phyloP scores from a whole-genome alignment of 2,888 invertebrate species.

The Tenthredo mesomela region DNA sequence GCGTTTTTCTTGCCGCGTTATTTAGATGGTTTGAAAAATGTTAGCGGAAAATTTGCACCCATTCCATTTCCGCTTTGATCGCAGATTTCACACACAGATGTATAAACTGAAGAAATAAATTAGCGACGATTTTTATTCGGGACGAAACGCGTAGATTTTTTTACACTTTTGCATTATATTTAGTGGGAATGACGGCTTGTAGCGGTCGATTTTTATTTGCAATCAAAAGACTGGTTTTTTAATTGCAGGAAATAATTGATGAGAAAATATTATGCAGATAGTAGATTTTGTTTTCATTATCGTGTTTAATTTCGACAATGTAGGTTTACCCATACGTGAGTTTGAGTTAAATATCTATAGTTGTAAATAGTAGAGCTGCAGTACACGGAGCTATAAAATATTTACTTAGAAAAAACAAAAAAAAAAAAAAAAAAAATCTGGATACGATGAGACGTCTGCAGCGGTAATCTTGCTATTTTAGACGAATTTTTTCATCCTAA shows the following conservation, averaged over 20 bases:
- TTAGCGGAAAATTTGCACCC: neutral
- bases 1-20: neutral
- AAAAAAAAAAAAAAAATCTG: neutral
- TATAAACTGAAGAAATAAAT: neutral
- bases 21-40: neutral
- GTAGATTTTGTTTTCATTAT: neutral
- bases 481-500: neutral
- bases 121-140: neutral
- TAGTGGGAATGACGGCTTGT: neutral
- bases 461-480: neutral
- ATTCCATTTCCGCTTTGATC: neutral
- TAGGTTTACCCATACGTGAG: neutral
- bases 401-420: neutral
- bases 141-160: neutral
- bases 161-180: neutral
- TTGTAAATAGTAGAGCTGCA: too few species aligned
- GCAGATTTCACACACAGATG: neutral
- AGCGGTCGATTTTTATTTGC: neutral
- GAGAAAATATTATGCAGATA: neutral
- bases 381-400: neutral
- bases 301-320: neutral
- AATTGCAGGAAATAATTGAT: neutral
- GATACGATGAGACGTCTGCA: neutral
- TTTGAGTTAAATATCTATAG: neutral
- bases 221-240: neutral